Conservation (phyloP, 2,113 vertebrate genomes). For the Bettongia penicillata region DNA sequence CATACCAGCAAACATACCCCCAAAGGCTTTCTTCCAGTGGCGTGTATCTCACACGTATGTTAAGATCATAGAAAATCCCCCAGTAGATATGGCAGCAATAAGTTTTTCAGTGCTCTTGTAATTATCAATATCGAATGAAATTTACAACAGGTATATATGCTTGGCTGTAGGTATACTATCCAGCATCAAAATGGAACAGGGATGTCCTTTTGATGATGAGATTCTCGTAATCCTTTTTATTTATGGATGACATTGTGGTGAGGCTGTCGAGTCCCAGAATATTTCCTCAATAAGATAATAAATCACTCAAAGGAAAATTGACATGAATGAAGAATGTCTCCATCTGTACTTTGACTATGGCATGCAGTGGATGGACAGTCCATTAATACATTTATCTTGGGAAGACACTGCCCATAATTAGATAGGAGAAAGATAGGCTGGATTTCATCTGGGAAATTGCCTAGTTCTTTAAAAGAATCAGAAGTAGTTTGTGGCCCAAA, state of each 20-base stretch:
- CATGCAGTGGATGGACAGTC: not conserved
- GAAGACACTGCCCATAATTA: not conserved
- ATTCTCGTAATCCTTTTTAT: not conserved
- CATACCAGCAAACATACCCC: too few relatives aligned
- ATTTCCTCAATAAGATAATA: not conserved
- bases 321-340: not conserved
- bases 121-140: not conserved
- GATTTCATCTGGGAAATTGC: not conserved
- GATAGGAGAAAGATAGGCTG: not conserved
- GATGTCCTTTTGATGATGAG: not conserved
- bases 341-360: not conserved
- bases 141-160: too few relatives aligned
- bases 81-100: not conserved
- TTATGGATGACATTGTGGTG: not conserved
- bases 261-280: not conserved
- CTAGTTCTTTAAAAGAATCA: not conserved
- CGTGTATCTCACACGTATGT: not conserved
- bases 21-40: too few relatives aligned
- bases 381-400: not conserved
- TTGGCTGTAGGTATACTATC: not conserved
- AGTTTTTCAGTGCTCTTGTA: not conserved
- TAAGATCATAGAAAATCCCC: not conserved
- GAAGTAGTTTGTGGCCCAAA: not conserved
- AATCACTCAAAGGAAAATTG: not conserved
- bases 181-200: not conserved